Percentiles rank a stretch among this genome's conserved stretches.
Conservation (phyloP, 2,888 invertebrate genomes). For the Syrista parreyssii region DNA sequence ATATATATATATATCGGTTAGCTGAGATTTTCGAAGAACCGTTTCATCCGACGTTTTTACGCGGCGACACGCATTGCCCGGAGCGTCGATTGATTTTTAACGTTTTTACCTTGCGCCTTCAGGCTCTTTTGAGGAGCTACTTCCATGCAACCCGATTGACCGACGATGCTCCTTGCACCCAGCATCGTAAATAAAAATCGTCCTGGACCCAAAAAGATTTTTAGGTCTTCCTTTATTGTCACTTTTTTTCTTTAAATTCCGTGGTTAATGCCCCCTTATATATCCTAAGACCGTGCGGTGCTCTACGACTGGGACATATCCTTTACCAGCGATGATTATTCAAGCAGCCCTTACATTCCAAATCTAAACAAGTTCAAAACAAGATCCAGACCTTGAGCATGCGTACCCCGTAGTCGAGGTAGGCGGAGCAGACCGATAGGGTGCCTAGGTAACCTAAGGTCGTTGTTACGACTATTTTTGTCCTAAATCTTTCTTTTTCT, state of each 20-base stretch:
- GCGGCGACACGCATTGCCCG: background rate
- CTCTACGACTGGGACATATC: background rate
- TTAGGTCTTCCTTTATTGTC: background rate
- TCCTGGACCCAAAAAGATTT: background rate
- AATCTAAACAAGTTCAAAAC: background rate
- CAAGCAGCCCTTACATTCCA: constrained; percentile 5
- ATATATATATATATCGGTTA: background rate
- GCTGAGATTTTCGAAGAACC: background rate
- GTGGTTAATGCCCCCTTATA: background rate
- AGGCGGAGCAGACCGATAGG: constrained; percentile 1
- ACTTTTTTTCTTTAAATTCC: background rate
- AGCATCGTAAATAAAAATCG: constrained; percentile 1
- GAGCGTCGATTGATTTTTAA: background rate
- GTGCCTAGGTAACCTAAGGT: constrained; percentile 2
- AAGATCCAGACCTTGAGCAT: background rate
- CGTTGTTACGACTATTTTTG: background rate
- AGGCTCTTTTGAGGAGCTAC: background rate
- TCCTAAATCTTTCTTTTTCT: background rate
- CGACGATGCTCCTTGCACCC: background rate
- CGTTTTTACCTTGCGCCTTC: constrained; percentile 1
- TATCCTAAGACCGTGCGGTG: background rate
- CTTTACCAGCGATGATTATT: constrained; percentile 1
- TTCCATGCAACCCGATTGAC: background rate
- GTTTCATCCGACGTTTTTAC: background rate
- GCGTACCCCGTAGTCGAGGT: background rate